Conservation (phyloP, 2,797 vertebrate genomes). For the Phalloptychus januarius region DNA sequence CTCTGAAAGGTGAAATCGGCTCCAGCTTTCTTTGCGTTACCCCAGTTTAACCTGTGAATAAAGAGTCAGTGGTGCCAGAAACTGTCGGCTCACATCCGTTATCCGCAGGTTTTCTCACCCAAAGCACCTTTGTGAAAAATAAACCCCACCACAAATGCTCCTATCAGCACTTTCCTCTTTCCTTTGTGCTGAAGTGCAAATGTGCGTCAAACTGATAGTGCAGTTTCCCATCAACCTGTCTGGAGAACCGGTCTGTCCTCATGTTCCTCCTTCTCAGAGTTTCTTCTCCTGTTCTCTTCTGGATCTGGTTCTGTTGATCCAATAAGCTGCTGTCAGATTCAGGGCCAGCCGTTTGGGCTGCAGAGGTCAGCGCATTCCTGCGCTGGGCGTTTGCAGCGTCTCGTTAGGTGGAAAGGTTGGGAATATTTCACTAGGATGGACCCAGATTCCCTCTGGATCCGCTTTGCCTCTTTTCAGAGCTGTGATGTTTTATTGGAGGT, state of each 20-base stretch:
- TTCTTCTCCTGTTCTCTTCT: conserved; percentile 56
- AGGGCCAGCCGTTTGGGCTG: conserved; percentile 61
- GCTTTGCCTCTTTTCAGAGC: conserved; percentile 9
- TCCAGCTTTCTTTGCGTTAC: not conserved
- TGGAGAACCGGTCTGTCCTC: conserved; percentile 59
- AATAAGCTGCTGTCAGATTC: conserved; percentile 59
- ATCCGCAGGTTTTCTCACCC: conserved; percentile 38
- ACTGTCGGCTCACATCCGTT: conserved; percentile 44
- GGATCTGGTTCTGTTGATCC: conserved; percentile 74
- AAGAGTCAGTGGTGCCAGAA: conserved; percentile 41
- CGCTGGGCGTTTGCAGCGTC: conserved; percentile 63
- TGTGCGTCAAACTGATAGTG: conserved; percentile 16
- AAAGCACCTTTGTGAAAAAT: conserved; percentile 43
- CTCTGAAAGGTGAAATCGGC: not conserved
- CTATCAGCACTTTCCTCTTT: conserved; percentile 49
- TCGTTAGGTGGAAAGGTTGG: conserved; percentile 50
- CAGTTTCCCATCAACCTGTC: conserved; percentile 49
- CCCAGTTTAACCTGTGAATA: not conserved
- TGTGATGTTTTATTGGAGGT: not conserved
- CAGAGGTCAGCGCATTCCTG: conserved; percentile 75
- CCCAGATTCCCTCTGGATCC: conserved; percentile 11
- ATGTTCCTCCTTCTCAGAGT: conserved; percentile 54
- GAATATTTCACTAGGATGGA: conserved; percentile 29
- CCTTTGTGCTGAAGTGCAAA: conserved; percentile 26
- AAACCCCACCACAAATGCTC: conserved; percentile 47